Base-by-base conservation (phyloP, 1,140 invertebrate species). In the Aphelenchoides fujianensis region DNA sequence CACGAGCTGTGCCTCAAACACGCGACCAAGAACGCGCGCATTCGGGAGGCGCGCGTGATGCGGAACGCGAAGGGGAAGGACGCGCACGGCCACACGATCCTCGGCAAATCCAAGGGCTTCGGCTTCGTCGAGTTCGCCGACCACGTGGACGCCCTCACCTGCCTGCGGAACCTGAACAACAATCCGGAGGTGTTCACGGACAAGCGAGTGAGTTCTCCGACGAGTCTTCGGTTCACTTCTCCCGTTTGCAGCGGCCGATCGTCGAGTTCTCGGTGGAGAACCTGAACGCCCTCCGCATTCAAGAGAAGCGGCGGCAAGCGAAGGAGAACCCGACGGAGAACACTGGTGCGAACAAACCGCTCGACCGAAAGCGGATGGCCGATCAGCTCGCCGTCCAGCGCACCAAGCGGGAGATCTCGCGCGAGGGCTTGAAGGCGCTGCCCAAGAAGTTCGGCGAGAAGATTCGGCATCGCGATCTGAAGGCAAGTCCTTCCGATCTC, bases 241-340 rank as follows among this genome's bases (percentile, higher is more conserved):
- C n/a, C n/a, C n/a, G n/a, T n/a, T n/a, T n/a, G n/a, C n/a, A 94
- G 91, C 89, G 95, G 79, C 93, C 94, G 0, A 95, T 98, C 81
- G 92, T 97, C 0, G 91, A 93, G 57, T 98, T 98, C 85, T 96
- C 94, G 30, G 91, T 98, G 82, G 95, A 98, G 88, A 96, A 94
- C 86, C 88, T 88, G 67, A 86, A 89, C 36, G 91, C 91, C 61
- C 81, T 94, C 0, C 90, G 91, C 72, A 89, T 90, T 0, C 91
- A 91, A 84, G 87, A 91, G 81, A 90, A 89, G 76, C 86, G 92
- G 74, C 77, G 89, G 71, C 0, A 59, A 75, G 53, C 7, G n/a
- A 34, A 37, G 36, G 36, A 41, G 2, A 23, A 64, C n/a, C 48
- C 32, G 41, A 79, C 2, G 52, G 48, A 36, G 66, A 12, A 78